Conservation (phyloP, 1,140 invertebrate species). For the Brachystomella parvula region DNA sequence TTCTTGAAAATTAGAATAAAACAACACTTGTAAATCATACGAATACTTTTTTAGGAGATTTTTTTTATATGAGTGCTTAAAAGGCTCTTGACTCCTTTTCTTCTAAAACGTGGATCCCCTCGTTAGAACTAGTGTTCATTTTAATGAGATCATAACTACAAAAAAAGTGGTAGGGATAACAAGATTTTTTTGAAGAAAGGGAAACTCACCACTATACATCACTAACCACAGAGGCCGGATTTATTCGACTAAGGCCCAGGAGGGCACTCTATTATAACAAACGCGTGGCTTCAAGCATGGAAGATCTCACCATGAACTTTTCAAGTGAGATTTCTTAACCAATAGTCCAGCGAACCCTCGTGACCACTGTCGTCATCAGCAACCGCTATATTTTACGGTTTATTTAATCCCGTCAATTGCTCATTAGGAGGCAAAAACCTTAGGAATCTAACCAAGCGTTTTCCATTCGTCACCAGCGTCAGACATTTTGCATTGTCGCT, state of each 20-base stretch:
- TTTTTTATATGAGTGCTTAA: background rate
- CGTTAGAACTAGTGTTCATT: background rate
- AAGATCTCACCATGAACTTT: background rate
- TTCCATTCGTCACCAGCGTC: too few species aligned
- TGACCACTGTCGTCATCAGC: background rate
- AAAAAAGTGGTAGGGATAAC: background rate
- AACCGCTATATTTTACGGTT: too few species aligned
- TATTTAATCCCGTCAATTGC: too few species aligned
- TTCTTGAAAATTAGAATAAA: background rate
- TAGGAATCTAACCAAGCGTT: too few species aligned
- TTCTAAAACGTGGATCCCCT: background rate
- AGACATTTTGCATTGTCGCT: too few species aligned
- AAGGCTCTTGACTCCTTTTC: background rate
- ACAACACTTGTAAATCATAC: background rate
- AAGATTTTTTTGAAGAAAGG: background rate
- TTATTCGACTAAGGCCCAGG: background rate
- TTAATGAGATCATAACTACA: background rate
- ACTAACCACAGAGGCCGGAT: background rate
- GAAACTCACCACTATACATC: background rate
- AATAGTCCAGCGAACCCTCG: background rate
- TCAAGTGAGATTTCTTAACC: background rate
- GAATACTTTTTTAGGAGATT: background rate
- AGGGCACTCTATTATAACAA: too few species aligned
- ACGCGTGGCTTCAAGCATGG: too few species aligned
- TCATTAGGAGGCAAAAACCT: too few species aligned